Evolutionary conservation across 2,888 invertebrate species (phyloP).

Genomic region (Xanthorhoe designata): DNA sequence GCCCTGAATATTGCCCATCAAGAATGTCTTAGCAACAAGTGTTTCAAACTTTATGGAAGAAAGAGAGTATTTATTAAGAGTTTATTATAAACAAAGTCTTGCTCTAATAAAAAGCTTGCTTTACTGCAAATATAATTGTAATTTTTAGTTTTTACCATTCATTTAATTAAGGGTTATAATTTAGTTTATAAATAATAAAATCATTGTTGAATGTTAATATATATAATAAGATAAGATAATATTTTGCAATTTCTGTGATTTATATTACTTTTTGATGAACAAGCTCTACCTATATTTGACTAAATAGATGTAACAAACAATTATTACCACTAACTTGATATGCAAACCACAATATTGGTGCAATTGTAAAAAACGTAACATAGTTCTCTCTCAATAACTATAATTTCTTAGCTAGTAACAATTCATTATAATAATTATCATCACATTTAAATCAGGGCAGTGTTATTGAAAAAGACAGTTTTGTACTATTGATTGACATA

Average conservation of each 20-base stretch:
- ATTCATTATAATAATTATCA: slow-evolving; percentile 15
- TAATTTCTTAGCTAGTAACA: slow-evolving; percentile 5
- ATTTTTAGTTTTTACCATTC: not conserved
- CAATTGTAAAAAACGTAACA: slow-evolving; percentile 13
- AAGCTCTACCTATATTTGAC: not conserved
- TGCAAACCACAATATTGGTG: slow-evolving; percentile 4
- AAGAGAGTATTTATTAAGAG: not conserved
- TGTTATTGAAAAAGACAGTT: slow-evolving; percentile 11
- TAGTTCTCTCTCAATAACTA: slow-evolving; percentile 5
- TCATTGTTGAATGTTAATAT: slow-evolving; percentile 1
- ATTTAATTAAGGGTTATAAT: not conserved
- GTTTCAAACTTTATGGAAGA: too few relatives aligned
- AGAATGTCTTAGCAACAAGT: too few relatives aligned
- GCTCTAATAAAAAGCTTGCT: not conserved
- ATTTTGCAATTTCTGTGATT: slow-evolving; percentile 39
- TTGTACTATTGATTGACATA: slow-evolving; percentile 27
- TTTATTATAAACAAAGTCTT: not conserved
- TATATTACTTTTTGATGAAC: slow-evolving; percentile 19
- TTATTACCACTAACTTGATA: slow-evolving; percentile 5
- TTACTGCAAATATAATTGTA: not conserved
- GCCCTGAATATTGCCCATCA: too few relatives aligned
- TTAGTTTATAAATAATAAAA: not conserved
- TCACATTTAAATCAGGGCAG: slow-evolving; percentile 22
- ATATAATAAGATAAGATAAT: slow-evolving; percentile 12
- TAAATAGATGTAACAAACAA: slow-evolving; percentile 11